Conservation (phyloP, 2,797 vertebrate species). For the Acanthurus tractus region DNA sequence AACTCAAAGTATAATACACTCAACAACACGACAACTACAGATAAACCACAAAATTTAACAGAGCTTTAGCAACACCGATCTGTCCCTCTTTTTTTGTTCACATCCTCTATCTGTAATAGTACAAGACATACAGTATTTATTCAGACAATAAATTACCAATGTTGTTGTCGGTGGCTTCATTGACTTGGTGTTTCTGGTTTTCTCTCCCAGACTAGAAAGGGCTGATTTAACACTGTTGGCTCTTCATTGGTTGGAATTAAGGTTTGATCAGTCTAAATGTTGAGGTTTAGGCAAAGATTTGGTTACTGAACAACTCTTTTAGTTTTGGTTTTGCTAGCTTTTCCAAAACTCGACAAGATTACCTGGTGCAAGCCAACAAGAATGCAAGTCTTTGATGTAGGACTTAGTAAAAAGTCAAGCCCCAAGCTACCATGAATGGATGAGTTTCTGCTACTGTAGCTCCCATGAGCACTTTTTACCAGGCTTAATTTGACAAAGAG, state of each 20-base stretch:
- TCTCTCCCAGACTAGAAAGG: neutral
- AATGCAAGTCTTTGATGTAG: too few species aligned
- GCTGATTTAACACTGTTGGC: neutral
- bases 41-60: neutral
- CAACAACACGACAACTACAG: neutral
- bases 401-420: too few species aligned
- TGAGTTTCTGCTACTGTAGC: too few species aligned
- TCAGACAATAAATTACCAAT: constrained; percentile 1
- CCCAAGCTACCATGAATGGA: too few species aligned
- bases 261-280: too few species aligned
- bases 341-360: too few species aligned
- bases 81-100: neutral
- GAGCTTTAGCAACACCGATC: neutral
- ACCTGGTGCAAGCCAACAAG: too few species aligned
- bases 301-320: too few species aligned
- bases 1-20: neutral
- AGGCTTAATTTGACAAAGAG: neutral
- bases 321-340: too few species aligned
- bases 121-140: neutral
- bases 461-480: too few species aligned
- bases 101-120: neutral
- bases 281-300: too few species aligned
- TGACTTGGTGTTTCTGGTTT: neutral
- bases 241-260: constrained; percentile 7
- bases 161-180: neutral